Evolutionary conservation across 2,888 invertebrate species (phyloP).

Genomic region (Cryptocephalus primarius): DNA sequence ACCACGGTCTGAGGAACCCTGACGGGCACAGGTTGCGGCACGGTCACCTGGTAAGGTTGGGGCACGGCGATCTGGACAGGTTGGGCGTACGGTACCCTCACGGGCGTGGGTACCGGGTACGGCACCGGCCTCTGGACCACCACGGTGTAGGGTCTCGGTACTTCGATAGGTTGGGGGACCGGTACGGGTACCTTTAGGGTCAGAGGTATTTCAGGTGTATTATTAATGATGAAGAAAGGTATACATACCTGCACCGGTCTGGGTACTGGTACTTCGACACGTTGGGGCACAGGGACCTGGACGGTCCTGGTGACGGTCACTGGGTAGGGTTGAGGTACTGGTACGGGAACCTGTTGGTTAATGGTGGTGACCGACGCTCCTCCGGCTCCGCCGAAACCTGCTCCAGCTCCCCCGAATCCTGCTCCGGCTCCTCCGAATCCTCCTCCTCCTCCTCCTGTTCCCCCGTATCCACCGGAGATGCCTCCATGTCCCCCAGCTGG

Average conservation of each 20-base stretch:
- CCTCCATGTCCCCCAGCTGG: no score
- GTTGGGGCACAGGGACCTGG: slow-evolving; percentile 42
- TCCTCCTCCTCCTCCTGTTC: slow-evolving; percentile 13
- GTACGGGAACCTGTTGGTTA: slow-evolving; percentile 13
- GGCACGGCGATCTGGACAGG: slow-evolving; percentile 40
- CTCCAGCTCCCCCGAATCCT: slow-evolving; percentile 9
- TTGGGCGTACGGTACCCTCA: slow-evolving; percentile 37
- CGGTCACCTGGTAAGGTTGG: slow-evolving; percentile 44
- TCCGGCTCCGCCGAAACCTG: slow-evolving; percentile 10
- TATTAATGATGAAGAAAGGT: neutral
- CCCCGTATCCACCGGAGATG: slow-evolving; percentile 7
- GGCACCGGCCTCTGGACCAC: slow-evolving; percentile 26
- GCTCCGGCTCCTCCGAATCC: slow-evolving; percentile 9
- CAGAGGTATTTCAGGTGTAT: no score
- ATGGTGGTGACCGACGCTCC: slow-evolving; percentile 13
- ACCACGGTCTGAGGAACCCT: slow-evolving; percentile 25
- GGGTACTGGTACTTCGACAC: slow-evolving; percentile 41
- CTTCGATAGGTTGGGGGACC: slow-evolving; percentile 20
- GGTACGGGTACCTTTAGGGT: slow-evolving; percentile 20
- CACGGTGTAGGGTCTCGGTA: slow-evolving; percentile 21
- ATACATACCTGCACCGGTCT: slow-evolving; percentile 21
- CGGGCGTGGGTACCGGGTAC: slow-evolving; percentile 35
- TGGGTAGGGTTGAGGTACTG: slow-evolving; percentile 34
- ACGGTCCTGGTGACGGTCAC: slow-evolving; percentile 39
- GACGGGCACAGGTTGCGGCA: slow-evolving; percentile 42